These are phyloP conservation scores for Propithecus perrieri DNA, from an alignment of 2,797 vertebrate species.

Conservation along the genomic window DNA sequence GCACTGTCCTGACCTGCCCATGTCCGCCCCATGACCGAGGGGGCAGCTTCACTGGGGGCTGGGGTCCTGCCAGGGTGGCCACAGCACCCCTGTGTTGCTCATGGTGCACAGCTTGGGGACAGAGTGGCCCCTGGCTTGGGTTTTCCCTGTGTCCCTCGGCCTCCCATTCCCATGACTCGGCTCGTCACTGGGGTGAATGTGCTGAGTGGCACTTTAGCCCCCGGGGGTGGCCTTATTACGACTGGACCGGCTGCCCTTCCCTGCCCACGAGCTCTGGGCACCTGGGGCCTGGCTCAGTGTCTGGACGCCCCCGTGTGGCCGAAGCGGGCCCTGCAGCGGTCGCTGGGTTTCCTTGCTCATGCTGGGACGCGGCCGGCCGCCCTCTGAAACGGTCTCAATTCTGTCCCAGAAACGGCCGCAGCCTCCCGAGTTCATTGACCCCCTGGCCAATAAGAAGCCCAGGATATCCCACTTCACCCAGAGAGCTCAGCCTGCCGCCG, in stretches of 20 bases:
- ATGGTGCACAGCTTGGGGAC: too few species aligned
- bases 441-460: conserved; percentile 94
- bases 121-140: background rate
- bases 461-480: conserved; percentile 94
- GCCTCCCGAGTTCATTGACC: conserved; percentile 93
- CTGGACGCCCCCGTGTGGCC: background rate
- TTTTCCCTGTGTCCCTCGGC: background rate
- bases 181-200: background rate
- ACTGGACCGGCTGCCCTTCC: too few species aligned
- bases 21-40: rapidly evolving
- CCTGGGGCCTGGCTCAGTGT: background rate
- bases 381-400: background rate
- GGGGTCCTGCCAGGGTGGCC: background rate
- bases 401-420: conserved; percentile 91
- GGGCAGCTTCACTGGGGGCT: background rate
- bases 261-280: background rate
- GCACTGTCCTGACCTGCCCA: background rate
- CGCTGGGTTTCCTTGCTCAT: background rate
- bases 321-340: background rate
- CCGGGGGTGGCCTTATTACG: too few species aligned
- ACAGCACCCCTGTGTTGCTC: background rate
- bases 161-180: background rate
- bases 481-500: conserved; percentile 86
- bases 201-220: background rate
- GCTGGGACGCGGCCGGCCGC: background rate